A percentile compares a stretch with the other conserved stretches of the same genome.
Evolutionary conservation across 1,140 invertebrate genomes (phyloP).

Genomic region (Zophobas atratus): DNA sequence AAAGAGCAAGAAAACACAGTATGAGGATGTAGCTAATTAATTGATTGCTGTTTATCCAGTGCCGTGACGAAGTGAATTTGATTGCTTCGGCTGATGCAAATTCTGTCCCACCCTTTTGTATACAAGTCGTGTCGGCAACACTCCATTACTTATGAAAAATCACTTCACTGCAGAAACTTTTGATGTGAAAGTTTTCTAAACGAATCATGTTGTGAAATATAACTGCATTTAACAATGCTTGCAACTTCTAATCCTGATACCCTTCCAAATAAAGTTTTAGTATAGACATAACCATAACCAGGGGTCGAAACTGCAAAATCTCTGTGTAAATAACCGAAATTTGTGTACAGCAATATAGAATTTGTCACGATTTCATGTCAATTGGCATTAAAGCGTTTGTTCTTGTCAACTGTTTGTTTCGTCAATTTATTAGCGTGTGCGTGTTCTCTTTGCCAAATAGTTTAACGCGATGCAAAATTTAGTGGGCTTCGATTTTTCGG

Average conservation of each 20-base stretch:
- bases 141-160: slow-evolving; percentile 1
- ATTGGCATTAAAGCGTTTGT: slow-evolving; percentile 20
- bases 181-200: slow-evolving; percentile 1
- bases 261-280: not conserved
- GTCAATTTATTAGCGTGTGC: slow-evolving; percentile 31
- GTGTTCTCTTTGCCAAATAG: slow-evolving; percentile 20
- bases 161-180: not conserved
- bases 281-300: too few species aligned
- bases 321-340: slow-evolving; percentile 3
- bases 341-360: slow-evolving; percentile 5
- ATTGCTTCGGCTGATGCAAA: too few species aligned
- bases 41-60: too few species aligned
- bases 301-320: not conserved
- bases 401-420: slow-evolving; percentile 24
- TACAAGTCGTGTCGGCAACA: not conserved
- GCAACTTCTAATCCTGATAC: not conserved
- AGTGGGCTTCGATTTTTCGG: slow-evolving; percentile 18
- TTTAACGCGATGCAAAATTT: slow-evolving; percentile 25
- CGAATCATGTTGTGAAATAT: not conserved
- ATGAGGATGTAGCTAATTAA: too few species aligned
- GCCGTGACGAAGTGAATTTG: too few species aligned
- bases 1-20: too few species aligned
- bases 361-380: slow-evolving; percentile 16
- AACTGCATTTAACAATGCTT: not conserved
- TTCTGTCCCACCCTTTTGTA: too few species aligned